These are phyloP conservation scores for Muraenolepis orangiensis DNA, from an alignment of 2,797 vertebrate genomes.

Conservation along the genomic window DNA sequence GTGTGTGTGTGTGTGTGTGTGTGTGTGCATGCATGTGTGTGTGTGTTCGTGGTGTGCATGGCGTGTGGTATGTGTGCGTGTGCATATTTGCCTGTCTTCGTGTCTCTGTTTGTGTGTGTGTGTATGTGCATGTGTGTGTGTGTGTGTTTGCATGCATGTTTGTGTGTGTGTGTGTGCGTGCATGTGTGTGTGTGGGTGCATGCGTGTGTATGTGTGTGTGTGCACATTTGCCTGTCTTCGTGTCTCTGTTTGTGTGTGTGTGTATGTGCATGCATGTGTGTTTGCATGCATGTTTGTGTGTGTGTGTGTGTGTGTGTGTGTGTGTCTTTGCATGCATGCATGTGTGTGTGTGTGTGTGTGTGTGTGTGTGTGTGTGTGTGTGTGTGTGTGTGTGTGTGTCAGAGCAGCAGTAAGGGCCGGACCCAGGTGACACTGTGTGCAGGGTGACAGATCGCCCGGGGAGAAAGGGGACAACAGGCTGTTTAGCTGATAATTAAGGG, in stretches of 20 bases:
- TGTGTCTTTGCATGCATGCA: conserved; percentile 13
- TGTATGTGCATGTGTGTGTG: conserved; percentile 22
- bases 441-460: conserved; percentile 60
- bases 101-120: conserved; percentile 17
- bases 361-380: conserved; percentile 23
- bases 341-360: conserved; percentile 18
- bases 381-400: conserved; percentile 29
- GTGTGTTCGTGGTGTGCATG: conserved; percentile 11
- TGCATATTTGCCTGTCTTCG: conserved; percentile 12
- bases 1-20: conserved; percentile 20
- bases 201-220: conserved; percentile 9
- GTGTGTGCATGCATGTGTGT: conserved; percentile 23
- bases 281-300: conserved; percentile 8
- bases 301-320: neutral
- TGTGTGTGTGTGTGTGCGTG: conserved; percentile 27
- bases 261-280: conserved; percentile 12
- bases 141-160: too few species aligned
- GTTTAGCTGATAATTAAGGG: conserved; percentile 77
- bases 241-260: conserved; percentile 2
- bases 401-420: conserved; percentile 62
- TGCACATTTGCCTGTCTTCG: too few species aligned
- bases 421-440: conserved; percentile 60
- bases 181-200: conserved; percentile 9
- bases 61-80: neutral
- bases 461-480: conserved; percentile 70